These are phyloP conservation scores for Anabacerthia variegaticeps DNA, from an alignment of 2,797 vertebrate species.

Conservation along the genomic window DNA sequence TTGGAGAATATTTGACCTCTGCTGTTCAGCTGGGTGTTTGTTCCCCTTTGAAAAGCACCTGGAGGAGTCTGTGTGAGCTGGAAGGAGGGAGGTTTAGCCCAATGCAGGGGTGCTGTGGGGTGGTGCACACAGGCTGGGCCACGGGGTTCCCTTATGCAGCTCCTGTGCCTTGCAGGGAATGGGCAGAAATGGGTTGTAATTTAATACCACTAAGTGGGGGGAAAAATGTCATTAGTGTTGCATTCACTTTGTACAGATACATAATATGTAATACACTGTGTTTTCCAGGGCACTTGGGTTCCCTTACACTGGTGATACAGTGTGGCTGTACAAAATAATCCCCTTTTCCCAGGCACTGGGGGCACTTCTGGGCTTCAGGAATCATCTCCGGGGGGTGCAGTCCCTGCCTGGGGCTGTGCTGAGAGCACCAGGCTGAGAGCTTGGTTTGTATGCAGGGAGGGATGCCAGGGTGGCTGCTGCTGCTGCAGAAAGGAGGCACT, in stretches of 20 bases:
- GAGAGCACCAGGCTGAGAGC: background rate
- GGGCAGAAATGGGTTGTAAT: background rate
- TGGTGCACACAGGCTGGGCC: background rate
- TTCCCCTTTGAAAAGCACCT: background rate
- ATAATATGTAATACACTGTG: background rate
- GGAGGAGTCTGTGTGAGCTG: background rate
- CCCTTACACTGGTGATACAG: background rate
- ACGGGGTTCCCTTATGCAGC: background rate
- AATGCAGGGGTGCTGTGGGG: background rate
- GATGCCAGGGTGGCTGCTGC: background rate
- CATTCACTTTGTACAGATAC: background rate
- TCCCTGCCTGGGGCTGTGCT: background rate
- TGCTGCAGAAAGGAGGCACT: background rate
- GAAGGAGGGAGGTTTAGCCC: background rate
- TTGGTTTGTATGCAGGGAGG: background rate
- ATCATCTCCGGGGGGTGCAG: background rate
- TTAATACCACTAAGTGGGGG: background rate
- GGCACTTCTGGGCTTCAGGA: background rate
- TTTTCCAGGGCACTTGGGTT: background rate
- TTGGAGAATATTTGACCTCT: background rate
- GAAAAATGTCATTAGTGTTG: background rate
- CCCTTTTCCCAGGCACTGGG: rapidly evolving
- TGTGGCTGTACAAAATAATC: background rate
- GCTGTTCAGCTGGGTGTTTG: background rate
- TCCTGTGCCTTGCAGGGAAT: background rate